Base-by-base conservation (phyloP, 2,888 invertebrate species). In the Calameuta idolon region DNA sequence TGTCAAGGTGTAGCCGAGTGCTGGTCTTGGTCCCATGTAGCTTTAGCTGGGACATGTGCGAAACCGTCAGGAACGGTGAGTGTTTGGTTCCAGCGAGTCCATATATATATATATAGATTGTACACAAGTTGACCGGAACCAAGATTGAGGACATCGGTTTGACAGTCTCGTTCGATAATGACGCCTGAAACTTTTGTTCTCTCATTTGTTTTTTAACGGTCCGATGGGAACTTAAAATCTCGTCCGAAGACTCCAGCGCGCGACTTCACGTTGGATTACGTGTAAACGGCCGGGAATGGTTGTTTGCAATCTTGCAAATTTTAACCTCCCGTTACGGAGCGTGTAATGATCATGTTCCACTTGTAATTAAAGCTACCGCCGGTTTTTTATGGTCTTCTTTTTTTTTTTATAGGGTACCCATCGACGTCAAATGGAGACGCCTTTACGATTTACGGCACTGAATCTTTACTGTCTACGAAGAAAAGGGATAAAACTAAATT, bases 31-130 rank as follows among this genome's bases (percentile, higher is more conserved):
- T 55, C 9, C 55, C 55, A 2, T 23, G 55, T 23, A 23, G 9
- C 9, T 55, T 23, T 23, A 23, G 55, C 9, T 5, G 23, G 55
- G 15, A 23, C 55, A 55, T 55, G 55, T 55, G 55, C 23, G 23
- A 55, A 55, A 55, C 55, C 23, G 55, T 71, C 71, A 71, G 71
- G 71, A 34, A 31, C 71, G 71, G 71, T 23, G 71, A 71, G 71
- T 71, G 71, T 71, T 69, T 9, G 4, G 30, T 69, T 55, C 9
- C 55, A 55, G 5, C 4, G 40, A 40, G 55, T 55, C 9, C 23
- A 55, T 55, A 55, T 55, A 55, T 12, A 5, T 23, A 55, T 55
- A 33, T 23, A 55, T 55, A 55, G 23, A 5, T 23, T 23, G 55
- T 23, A 5, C 55, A 2, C 23, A 15, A 55, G 23, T 55, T 55